Evolutionary conservation across 1,140 invertebrate species (phyloP).

Genomic region (Rhyzopertha dominica): DNA sequence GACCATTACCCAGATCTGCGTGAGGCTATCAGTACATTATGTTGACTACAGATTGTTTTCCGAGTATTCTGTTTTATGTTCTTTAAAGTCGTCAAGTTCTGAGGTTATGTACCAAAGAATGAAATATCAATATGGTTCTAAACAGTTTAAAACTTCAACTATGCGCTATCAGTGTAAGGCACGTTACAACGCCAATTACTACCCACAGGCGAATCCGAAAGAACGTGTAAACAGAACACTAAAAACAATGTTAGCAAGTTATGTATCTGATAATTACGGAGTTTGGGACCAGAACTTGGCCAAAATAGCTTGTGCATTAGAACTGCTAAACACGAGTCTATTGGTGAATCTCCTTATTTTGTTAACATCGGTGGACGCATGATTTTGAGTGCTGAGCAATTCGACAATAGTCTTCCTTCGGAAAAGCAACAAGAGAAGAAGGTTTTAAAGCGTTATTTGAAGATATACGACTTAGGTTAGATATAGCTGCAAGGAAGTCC

Average conservation of each 20-base stretch:
- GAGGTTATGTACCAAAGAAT: no score
- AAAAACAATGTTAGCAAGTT: constrained; percentile 27
- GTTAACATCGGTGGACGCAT: constrained; percentile 8
- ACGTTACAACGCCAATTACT: background rate
- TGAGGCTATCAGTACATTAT: constrained; percentile 8
- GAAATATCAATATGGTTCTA: no score
- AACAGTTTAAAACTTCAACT: no score
- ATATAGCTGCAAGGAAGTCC: no score
- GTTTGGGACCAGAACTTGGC: constrained; percentile 28
- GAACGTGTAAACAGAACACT: constrained; percentile 33
- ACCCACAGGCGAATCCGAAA: constrained; percentile 4
- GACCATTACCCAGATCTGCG: constrained; percentile 2
- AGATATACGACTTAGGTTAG: no score
- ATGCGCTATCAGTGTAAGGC: background rate
- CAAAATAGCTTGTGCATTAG: constrained; percentile 25
- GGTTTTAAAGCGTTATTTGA: no score
- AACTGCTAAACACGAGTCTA: constrained; percentile 29
- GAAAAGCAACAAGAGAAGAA: no score
- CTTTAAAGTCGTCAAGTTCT: constrained; percentile 31
- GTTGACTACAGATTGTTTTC: constrained; percentile 36
- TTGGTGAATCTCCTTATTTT: constrained; percentile 26
- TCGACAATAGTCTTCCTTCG: no score
- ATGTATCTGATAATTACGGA: constrained; percentile 27
- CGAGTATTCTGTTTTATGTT: constrained; percentile 29
- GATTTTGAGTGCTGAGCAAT: no score